A percentile compares a stretch with the other conserved stretches of the same genome.
Evolutionary conservation across 2,888 invertebrate genomes (phyloP).

Genomic region (Charanyca ferruginea): DNA sequence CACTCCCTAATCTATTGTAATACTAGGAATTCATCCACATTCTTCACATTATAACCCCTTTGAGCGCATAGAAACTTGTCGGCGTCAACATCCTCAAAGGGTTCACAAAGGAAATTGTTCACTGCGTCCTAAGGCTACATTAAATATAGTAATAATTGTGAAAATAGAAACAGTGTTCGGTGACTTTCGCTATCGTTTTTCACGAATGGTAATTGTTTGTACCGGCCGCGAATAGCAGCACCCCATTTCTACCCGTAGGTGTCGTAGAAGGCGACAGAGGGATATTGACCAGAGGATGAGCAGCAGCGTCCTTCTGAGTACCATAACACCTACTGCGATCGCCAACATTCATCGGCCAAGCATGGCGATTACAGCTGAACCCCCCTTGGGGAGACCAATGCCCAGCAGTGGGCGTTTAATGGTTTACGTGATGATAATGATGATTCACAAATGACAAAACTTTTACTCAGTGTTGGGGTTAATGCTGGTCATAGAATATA

Average conservation of each 20-base stretch:
- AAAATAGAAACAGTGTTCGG: not conserved
- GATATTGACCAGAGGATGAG: too few species aligned
- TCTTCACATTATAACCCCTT: constrained; percentile 22
- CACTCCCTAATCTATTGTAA: not conserved
- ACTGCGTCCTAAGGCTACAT: not conserved
- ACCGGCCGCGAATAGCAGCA: too few species aligned
- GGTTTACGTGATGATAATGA: too few species aligned
- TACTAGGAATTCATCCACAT: constrained; percentile 19
- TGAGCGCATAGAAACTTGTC: constrained; percentile 13
- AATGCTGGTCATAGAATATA: constrained; percentile 1
- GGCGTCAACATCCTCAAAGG: not conserved
- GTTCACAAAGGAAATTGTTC: constrained; percentile 10
- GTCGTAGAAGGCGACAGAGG: too few species aligned
- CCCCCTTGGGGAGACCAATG: too few species aligned
- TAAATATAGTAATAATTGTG: not conserved
- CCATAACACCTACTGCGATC: too few species aligned
- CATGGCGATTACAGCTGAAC: too few species aligned
- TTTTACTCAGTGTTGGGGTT: not conserved
- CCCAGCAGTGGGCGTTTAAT: too few species aligned
- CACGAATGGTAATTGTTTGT: too few species aligned
- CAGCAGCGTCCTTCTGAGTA: too few species aligned
- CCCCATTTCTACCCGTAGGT: too few species aligned
- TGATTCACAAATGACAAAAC: not conserved
- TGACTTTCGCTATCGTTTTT: not conserved
- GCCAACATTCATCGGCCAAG: too few species aligned